Evolutionary conservation across 2,888 invertebrate genomes (phyloP), one percentile per base, ranked within the genome.

Genomic region (Gymnoscelis rufifasciata): DNA sequence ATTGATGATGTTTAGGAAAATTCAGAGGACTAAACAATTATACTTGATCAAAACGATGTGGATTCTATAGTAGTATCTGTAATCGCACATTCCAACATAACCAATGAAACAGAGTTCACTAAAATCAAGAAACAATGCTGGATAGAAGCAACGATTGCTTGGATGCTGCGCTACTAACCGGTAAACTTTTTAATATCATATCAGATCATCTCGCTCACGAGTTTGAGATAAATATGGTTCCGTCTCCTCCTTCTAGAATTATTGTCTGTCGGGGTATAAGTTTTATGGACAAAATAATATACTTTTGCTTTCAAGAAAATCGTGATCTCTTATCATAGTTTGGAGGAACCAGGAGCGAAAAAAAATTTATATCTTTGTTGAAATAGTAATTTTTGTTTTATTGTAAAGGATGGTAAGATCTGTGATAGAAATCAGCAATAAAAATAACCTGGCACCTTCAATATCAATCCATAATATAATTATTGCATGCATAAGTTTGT

Each of bases 141-240:
- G 58, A 56, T 58, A 49, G 47, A 37, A 48, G 26, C 36, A 10
- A 23, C 37, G 58, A 56, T 58, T 47, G 37, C 43, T 52, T 47
- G n/a, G 47, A 49, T 55, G 50, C 51, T 52, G 45, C 45, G 56
- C 58, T 58, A 56, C 58, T 58, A 56, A 56, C 54, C 56, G 58
- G 58, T 58, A 58, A 58, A 58, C 52, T 58, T 52, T 57, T 50
- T 47, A 43, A 39, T 49, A 56, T 58, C 57, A 54, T 58, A 58
- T 58, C 58, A 43, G 58, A 58, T 58, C 58, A 58, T 58, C 58
- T 56, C 26, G 35, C 52, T 56, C 58, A 58, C 58, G 58, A 58
- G 44, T 40, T 39, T 54, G 52, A 51, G 52, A 52, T 58, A 54
- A 58, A 58, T 58, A 56, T 50, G 54, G 55, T 47, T 46, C 39